Base-by-base conservation (phyloP, 2,797 vertebrate genomes). In the Macropus fuliginosus region DNA sequence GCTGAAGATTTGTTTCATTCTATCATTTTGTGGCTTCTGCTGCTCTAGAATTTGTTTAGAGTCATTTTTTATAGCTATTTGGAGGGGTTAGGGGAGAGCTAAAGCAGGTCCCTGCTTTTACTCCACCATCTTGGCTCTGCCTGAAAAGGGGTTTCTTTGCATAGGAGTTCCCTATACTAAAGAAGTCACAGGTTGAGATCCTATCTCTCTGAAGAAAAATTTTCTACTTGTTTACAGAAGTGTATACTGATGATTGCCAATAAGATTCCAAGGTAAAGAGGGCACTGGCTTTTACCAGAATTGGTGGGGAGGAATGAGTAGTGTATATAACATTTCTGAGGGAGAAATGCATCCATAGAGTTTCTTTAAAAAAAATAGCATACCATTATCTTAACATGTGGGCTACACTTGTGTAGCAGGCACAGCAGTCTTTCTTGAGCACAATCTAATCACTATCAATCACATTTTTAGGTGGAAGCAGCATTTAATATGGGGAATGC, bases 301-400 rank as follows among this genome's bases (percentile, higher is more conserved):
- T 66, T 18, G 34, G 62, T 5, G 14, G 59, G 8, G 34, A 8
- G 12, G 3, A 46, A 46, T 46, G n/a, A 81, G 21, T 81, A 27
- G n/a, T 81, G 13, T 24, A 46, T 81, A 21, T 46, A 81, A 81
- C 40, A 81, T 46, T 27, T 81, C 18, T 81, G 9, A 81, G 21
- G 40, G 74, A 31, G 74, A 81, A 46, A 46, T 46, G 74, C 11
- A 3, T 81, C 21, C 74, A 46, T 11, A 46, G n/a, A 81, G 40
- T 81, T 81, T 81, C 74, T 81, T 81, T 81, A 0, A 3, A 21
- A 24, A 81, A 81, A 81, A 96, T 0, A 97, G 94, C 0, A 62
- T 98, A 98, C 97, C 97, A 99, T 98, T 98, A 98, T 98, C 98
- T 81, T 91, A 97, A 98, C 54, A 98, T 0, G 87, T 94, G 96